Conservation (phyloP, 2,113 vertebrate genomes). For the Paramormyrops kingsleyae region DNA sequence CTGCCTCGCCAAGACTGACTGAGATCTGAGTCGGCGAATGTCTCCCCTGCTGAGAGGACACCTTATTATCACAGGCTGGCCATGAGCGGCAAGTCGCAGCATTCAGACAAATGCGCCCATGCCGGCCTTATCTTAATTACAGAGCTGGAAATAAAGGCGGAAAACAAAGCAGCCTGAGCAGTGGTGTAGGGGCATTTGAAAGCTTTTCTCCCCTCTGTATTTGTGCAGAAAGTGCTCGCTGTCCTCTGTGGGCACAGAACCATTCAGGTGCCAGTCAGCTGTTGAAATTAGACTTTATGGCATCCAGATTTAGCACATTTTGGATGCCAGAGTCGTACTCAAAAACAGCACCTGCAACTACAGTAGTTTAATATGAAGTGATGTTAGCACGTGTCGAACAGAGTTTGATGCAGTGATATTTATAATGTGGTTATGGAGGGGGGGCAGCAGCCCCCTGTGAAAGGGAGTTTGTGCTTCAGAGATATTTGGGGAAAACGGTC, state of each 20-base stretch:
- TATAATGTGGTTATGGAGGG: background rate
- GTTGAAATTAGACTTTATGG: background rate
- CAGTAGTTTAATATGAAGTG: background rate
- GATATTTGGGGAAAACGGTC: background rate
- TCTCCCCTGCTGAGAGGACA: background rate
- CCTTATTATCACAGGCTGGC: background rate
- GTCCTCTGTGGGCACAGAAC: background rate
- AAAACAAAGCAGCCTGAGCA: background rate
- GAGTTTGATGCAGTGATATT: background rate
- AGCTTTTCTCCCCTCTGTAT: background rate
- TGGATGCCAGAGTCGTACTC: background rate
- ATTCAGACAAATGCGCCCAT: background rate
- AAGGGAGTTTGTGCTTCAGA: background rate
- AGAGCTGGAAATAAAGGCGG: background rate
- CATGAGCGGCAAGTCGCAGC: background rate
- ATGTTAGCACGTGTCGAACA: background rate
- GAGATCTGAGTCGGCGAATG: background rate
- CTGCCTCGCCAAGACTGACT: background rate
- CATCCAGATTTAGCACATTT: background rate
- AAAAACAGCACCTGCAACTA: background rate
- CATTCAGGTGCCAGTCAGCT: background rate
- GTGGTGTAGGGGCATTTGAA: background rate
- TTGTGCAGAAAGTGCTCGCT: background rate
- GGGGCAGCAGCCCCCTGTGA: background rate
- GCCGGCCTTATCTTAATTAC: background rate